Percentiles rank a stretch among this genome's conserved stretches.
phyloP scores from a whole-genome alignment of 2,888 invertebrate genomes.

The Sipha maydis region DNA sequence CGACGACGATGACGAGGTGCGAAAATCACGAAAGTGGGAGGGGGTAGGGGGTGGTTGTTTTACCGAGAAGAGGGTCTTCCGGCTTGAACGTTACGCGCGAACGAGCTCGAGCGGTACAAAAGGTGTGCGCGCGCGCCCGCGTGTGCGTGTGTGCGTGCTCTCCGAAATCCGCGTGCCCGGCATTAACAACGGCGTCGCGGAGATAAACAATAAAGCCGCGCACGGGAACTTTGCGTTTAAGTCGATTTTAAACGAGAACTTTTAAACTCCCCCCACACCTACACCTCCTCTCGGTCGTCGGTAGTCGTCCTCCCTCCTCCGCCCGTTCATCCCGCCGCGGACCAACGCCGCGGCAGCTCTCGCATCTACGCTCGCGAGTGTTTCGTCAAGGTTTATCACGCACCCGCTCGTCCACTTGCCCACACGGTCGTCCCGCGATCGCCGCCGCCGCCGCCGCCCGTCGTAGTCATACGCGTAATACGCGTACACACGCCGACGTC shows the following conservation, averaged over 20 bases:
- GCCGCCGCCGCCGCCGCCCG: not conserved
- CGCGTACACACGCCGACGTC: not conserved
- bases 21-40: not conserved
- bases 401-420: not conserved
- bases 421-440: not conserved
- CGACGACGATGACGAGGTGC: not conserved
- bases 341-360: not conserved
- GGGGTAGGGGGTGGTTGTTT: not conserved
- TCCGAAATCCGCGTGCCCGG: slow-evolving; percentile 40
- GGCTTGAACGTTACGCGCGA: slow-evolving; percentile 47
- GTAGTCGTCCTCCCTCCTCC: too few relatives aligned
- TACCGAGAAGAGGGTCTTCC: not conserved
- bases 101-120: slow-evolving; percentile 31
- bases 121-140: not conserved
- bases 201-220: slow-evolving; percentile 61
- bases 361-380: not conserved
- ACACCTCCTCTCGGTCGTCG: too few relatives aligned
- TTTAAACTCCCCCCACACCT: slow-evolving; percentile 55
- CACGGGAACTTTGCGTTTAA: slow-evolving; percentile 58
- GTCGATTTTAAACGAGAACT: slow-evolving; percentile 62
- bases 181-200: slow-evolving; percentile 53
- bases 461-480: not conserved
- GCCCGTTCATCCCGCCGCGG: not conserved
- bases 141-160: too few relatives aligned
- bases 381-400: not conserved